A percentile compares a stretch with the other conserved stretches of the same genome.
These are phyloP conservation scores for Microhierax caerulescens DNA, from an alignment of 2,797 vertebrate species.

Conservation along the genomic window DNA sequence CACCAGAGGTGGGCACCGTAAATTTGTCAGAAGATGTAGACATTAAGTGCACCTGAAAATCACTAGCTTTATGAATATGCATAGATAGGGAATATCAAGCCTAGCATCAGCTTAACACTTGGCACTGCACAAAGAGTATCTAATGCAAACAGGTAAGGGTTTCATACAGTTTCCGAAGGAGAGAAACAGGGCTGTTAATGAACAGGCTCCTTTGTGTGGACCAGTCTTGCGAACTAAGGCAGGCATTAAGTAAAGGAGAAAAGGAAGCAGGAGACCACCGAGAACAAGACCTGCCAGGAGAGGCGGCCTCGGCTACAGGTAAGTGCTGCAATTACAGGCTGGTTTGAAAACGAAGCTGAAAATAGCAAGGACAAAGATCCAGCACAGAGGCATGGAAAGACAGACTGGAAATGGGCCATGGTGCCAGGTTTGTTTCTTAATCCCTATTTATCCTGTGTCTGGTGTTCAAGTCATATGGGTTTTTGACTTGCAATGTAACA, in stretches of 20 bases:
- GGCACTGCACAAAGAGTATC: background rate
- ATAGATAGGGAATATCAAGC: background rate
- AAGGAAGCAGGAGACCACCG: background rate
- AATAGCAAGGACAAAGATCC: background rate
- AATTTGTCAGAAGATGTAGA: background rate
- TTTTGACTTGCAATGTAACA: constrained; percentile 10
- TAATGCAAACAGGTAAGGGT: background rate
- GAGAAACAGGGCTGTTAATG: background rate
- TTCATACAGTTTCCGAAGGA: background rate
- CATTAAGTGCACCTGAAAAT: background rate
- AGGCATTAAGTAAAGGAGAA: background rate
- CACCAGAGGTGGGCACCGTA: background rate
- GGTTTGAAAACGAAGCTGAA: background rate
- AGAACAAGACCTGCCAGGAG: background rate
- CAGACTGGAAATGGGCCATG: background rate
- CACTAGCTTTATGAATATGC: background rate
- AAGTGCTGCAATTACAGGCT: background rate
- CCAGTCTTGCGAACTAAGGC: background rate
- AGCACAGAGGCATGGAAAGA: background rate
- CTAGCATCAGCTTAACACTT: background rate
- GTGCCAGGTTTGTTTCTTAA: background rate
- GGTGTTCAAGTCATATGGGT: background rate
- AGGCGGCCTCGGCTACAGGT: background rate
- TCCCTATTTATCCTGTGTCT: background rate
- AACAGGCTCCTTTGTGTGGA: background rate